Conservation (phyloP, 1,140 invertebrate genomes). For the Meloidogyne floridensis region DNA sequence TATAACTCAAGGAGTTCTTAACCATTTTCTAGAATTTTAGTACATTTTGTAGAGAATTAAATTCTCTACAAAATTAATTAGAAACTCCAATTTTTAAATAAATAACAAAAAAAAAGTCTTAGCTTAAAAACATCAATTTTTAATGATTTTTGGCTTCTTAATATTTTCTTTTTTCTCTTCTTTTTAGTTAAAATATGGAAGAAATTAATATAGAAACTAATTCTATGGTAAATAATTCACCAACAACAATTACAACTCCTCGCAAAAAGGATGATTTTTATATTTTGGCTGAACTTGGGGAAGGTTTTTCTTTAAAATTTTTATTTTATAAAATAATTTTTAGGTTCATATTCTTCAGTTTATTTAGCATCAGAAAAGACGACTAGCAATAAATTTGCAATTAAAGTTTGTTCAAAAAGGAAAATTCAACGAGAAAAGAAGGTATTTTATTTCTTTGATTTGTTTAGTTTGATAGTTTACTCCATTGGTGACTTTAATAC, state of each 20-base stretch:
- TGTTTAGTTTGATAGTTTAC: not conserved
- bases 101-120: too few relatives aligned
- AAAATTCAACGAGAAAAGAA: slow-evolving; percentile 52
- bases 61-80: too few relatives aligned
- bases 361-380: slow-evolving; percentile 35
- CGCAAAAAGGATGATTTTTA: slow-evolving; percentile 38
- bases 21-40: too few relatives aligned
- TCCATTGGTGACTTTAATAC: too few relatives aligned
- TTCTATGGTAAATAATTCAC: not conserved
- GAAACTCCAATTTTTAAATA: too few relatives aligned
- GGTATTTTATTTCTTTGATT: slow-evolving; percentile 20
- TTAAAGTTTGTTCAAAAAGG: slow-evolving; percentile 48
- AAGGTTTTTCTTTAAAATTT: slow-evolving; percentile 11
- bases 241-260: not conserved
- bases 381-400: slow-evolving; percentile 35
- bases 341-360: slow-evolving; percentile 52
- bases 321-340: not conserved
- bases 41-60: too few relatives aligned
- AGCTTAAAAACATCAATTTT: too few relatives aligned
- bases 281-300: slow-evolving; percentile 46
- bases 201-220: not conserved
- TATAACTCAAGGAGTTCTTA: too few relatives aligned
- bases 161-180: too few relatives aligned
- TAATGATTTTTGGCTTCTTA: too few relatives aligned
- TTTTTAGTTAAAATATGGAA: not conserved